phyloP scores from a whole-genome alignment of 1,140 invertebrate species.

The Ruditapes philippinarum region DNA sequence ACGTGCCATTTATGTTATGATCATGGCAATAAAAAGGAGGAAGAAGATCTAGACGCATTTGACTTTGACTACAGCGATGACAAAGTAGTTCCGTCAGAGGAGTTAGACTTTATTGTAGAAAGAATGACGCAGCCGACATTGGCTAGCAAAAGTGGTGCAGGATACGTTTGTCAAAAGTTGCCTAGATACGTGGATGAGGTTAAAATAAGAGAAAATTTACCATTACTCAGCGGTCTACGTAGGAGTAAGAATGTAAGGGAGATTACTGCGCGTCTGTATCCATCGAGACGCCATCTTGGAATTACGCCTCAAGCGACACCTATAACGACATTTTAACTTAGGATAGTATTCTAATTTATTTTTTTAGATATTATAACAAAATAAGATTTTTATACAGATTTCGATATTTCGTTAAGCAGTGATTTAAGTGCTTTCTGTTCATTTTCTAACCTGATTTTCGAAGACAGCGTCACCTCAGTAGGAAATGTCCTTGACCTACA shows the following conservation, averaged over 20 bases:
- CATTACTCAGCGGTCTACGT: conserved; percentile 70
- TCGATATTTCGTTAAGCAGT: no score
- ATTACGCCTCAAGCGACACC: conserved; percentile 27
- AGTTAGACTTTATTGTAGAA: conserved; percentile 69
- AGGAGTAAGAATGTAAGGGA: conserved; percentile 71
- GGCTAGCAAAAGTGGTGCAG: conserved; percentile 50
- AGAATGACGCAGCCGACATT: conserved; percentile 65
- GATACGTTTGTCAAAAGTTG: conserved; percentile 65
- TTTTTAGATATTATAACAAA: no score
- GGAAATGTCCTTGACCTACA: no score
- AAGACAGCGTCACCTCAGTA: no score
- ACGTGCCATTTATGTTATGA: conserved; percentile 76
- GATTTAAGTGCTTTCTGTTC: no score
- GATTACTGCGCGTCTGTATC: conserved; percentile 68
- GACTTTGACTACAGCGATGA: conserved; percentile 72
- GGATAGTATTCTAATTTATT: no score
- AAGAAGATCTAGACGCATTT: conserved; percentile 68
- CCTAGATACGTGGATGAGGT: conserved; percentile 73
- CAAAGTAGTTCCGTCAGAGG: conserved; percentile 66
- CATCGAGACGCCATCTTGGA: conserved; percentile 43
- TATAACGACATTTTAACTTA: conserved; percentile 10
- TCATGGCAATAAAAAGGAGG: conserved; percentile 70
- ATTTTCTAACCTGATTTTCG: no score
- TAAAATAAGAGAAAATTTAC: conserved; percentile 71
- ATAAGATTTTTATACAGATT: no score